Evolutionary conservation across 2,797 vertebrate genomes (phyloP).

Genomic region (Silurus lanzhouensis): DNA sequence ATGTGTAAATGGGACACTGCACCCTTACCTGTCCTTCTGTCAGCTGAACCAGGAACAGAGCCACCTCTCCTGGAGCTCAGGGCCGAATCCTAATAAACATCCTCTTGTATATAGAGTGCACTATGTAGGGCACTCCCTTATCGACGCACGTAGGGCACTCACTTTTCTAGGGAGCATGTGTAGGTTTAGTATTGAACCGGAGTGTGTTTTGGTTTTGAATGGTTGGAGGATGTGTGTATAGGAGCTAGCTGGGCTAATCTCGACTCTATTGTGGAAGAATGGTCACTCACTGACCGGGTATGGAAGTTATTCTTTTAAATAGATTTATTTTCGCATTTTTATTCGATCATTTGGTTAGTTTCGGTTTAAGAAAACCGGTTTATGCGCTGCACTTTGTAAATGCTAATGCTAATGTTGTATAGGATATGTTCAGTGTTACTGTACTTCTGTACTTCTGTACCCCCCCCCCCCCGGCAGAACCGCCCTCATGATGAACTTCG

Average conservation of each 20-base stretch:
- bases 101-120: not conserved
- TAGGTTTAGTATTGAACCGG: not conserved
- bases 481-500: conserved; percentile 87
- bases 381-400: not conserved
- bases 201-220: conserved; percentile 68
- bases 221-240: conserved; percentile 35
- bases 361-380: not conserved
- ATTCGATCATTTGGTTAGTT: no score
- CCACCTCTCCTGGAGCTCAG: conserved; percentile 55
- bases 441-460: not conserved
- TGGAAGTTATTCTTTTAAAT: not conserved
- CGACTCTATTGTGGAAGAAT: conserved; percentile 22
- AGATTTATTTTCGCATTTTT: not conserved
- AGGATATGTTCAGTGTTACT: not conserved
- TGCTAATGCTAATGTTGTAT: conserved; percentile 6
- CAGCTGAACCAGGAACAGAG: conserved; percentile 48
- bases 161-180: not conserved
- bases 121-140: not conserved
- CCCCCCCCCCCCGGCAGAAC: conserved; percentile 27
- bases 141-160: not conserved
- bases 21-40: not conserved
- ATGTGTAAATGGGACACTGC: no score
- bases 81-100: not conserved
- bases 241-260: conserved; percentile 49
- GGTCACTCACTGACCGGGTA: not conserved